Base-by-base conservation (phyloP, 53 echinoderm and acorn worm species). In the Paracentrotus lividus region DNA sequence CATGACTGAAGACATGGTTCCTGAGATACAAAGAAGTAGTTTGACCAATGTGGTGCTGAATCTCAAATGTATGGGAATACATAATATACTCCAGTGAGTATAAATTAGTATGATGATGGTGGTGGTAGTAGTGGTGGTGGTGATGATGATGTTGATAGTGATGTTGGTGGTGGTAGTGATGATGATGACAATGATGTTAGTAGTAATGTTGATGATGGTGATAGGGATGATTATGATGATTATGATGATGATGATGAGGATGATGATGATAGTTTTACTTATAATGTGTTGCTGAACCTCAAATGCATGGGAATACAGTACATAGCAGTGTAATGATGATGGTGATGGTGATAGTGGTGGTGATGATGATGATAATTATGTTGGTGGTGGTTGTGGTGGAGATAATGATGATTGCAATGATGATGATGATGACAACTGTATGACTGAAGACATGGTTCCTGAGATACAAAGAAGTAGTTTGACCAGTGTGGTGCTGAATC, bases 1-100 rank as follows among this genome's bases (percentile, higher is more conserved):
- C 42, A 98, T 98, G 98, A 94, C 91, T 0, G 98, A 98, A 76
- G 96, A 98, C 58, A 98, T 97, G 96, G 69, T 96, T 34, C 96
- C 98, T n/a, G 98, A 98, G 92, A 95, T 98, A 42, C 98, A 98
- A 85, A 94, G 98, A 52, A 96, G 97, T 0, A 98, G 98, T 65
- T 69, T 98, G 88, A 97, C 98, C 31, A 98, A 94, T 85, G 97
- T 98, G 31, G 98, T 98, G 24, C 96, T 98, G 16, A 98, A 95
- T 69, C 93, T 97, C 23, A 97, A 98, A 16, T 98, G 97, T 84
- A 98, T 98, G 98, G 98, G 97, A 9, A 96, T 98, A 42, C 98
- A 97, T 87, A 96, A 98, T 93, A 97, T 97, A 33, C 90, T 98
- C 36, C 66, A 96, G 98, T 98, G 93, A 94, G 98, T 94, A 32